Conservation (phyloP, 2,113 vertebrate genomes). For the Dendropsophus ebraccatus region DNA sequence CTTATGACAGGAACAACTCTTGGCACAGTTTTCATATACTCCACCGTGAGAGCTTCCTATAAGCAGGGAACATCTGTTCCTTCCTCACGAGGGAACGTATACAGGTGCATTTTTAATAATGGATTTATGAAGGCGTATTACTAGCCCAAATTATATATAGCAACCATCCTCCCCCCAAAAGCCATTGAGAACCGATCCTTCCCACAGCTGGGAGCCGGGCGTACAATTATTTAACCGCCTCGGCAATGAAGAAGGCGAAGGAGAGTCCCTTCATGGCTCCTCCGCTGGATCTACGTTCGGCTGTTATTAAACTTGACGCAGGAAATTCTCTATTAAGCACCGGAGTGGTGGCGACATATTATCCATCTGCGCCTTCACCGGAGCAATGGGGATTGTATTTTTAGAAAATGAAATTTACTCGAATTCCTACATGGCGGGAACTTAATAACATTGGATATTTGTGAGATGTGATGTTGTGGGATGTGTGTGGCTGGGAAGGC, state of each 20-base stretch:
- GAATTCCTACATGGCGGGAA: neutral
- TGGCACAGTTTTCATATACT: neutral
- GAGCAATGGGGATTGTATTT: neutral
- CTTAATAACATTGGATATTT: neutral
- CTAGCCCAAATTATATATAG: neutral
- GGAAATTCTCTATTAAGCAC: neutral
- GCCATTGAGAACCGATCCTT: neutral
- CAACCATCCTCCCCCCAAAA: neutral
- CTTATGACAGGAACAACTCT: neutral
- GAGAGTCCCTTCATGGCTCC: neutral
- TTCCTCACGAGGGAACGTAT: neutral
- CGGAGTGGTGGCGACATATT: neutral
- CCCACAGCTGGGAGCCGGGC: constrained; percentile 2
- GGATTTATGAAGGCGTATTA: neutral
- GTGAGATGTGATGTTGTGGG: neutral
- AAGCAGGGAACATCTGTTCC: neutral
- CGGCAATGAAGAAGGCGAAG: neutral
- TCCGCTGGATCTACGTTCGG: neutral
- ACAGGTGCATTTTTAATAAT: constrained; percentile 13
- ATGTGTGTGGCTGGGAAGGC: neutral
- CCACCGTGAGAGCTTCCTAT: neutral
- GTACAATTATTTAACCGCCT: neutral
- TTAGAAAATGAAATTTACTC: neutral
- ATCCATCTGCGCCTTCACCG: neutral
- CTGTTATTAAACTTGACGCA: constrained; percentile 1